Conservation (phyloP, 2,113 vertebrate species). For the Cynopterus brachyotis region DNA sequence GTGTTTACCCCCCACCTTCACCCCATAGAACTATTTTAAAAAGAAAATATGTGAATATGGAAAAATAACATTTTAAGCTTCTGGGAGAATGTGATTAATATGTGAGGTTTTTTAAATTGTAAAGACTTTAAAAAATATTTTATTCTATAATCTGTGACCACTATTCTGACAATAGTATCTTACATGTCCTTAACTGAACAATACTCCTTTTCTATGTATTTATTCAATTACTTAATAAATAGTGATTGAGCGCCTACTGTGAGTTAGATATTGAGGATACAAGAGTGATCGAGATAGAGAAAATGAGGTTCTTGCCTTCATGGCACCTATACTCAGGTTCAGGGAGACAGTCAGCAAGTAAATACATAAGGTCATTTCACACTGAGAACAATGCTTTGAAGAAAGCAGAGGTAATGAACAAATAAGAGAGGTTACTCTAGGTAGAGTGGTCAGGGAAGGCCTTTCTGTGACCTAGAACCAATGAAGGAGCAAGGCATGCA, state of each 20-base stretch:
- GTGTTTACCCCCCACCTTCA: background rate
- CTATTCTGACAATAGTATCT: background rate
- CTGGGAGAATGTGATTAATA: background rate
- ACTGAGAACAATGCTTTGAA: constrained; percentile 13
- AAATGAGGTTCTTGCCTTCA: constrained; percentile 3
- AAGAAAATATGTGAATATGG: constrained; percentile 5
- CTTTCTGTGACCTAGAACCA: background rate
- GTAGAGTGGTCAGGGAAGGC: background rate
- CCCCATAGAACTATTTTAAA: constrained; percentile 47
- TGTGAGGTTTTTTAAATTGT: background rate
- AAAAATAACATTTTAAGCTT: constrained; percentile 32
- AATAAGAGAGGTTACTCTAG: background rate
- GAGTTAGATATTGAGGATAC: background rate
- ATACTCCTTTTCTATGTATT: background rate
- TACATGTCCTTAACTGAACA: background rate
- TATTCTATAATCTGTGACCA: background rate
- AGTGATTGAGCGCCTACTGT: background rate
- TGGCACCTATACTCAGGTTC: background rate
- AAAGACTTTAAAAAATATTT: background rate
- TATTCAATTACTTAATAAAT: constrained; percentile 22
- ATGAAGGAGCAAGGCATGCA: background rate
- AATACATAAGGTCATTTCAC: background rate
- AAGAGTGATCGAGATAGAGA: background rate
- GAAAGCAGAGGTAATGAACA: background rate
- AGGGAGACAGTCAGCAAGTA: background rate